Evolutionary conservation across 1,140 invertebrate genomes (phyloP).

Genomic region (Bombus ignitus): DNA sequence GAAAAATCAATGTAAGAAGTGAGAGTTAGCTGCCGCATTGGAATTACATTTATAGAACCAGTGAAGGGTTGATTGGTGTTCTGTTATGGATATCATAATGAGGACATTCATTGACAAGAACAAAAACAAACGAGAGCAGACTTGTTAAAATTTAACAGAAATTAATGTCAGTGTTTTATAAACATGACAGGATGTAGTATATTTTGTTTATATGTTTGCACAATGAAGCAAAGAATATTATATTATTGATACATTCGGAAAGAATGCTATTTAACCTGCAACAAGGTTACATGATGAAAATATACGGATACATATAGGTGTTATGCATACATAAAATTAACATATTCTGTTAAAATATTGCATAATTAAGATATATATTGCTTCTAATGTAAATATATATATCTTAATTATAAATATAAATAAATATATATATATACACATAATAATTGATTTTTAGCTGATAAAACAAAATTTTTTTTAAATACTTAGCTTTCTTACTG

Average conservation of each 20-base stretch:
- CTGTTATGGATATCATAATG: slow-evolving; percentile 29
- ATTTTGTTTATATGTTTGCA: slow-evolving; percentile 81
- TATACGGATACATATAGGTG: slow-evolving; percentile 66
- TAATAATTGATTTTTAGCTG: slow-evolving; percentile 29
- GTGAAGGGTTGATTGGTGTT: slow-evolving; percentile 26
- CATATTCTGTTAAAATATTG: slow-evolving; percentile 53
- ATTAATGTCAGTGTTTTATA: slow-evolving; percentile 82
- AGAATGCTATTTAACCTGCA: slow-evolving; percentile 72
- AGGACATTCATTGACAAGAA: slow-evolving; percentile 20
- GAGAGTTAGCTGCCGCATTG: slow-evolving; percentile 56
- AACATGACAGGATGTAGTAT: slow-evolving; percentile 81
- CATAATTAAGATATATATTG: slow-evolving; percentile 49
- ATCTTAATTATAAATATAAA: slow-evolving; percentile 53
- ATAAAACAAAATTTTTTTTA: slow-evolving; percentile 33
- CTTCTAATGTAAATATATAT: slow-evolving; percentile 47
- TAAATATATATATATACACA: slow-evolving; percentile 5
- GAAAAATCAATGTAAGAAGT: slow-evolving; percentile 40
- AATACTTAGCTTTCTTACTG: slow-evolving; percentile 28
- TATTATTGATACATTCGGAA: slow-evolving; percentile 69
- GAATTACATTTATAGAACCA: slow-evolving; percentile 44
- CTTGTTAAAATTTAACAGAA: slow-evolving; percentile 83
- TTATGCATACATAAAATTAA: slow-evolving; percentile 66
- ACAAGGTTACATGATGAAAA: slow-evolving; percentile 68
- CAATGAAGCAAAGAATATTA: slow-evolving; percentile 70
- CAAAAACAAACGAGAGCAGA: slow-evolving; percentile 58